Evolutionary conservation across 2,888 invertebrate genomes (phyloP).

Genomic region (Blera fallax): DNA sequence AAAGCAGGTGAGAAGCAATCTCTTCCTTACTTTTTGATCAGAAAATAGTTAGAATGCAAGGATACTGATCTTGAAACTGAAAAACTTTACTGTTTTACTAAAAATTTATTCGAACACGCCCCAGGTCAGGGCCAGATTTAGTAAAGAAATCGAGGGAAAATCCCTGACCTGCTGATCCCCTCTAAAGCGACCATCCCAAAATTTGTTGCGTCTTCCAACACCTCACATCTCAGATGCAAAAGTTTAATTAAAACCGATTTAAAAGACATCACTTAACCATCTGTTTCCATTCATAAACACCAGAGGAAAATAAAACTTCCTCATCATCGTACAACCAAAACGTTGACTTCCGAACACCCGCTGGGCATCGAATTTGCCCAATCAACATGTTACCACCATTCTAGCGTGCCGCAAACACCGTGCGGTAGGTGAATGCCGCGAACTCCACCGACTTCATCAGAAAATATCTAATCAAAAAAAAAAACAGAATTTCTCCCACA

Average conservation of each 20-base stretch:
- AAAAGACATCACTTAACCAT: not conserved
- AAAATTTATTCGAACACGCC: too few species aligned
- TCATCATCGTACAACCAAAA: conserved; percentile 1
- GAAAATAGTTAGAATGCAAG: too few species aligned
- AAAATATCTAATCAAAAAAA: conserved; percentile 16
- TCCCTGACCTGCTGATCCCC: too few species aligned
- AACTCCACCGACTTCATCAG: conserved; percentile 13
- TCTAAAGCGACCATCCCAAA: too few species aligned
- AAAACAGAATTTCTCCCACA: conserved; percentile 38
- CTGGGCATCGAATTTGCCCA: conserved; percentile 40
- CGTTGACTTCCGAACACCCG: conserved; percentile 57
- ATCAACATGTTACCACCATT: conserved; percentile 41
- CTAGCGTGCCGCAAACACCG: not conserved
- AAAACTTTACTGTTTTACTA: too few species aligned
- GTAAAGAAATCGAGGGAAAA: too few species aligned
- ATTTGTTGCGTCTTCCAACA: not conserved
- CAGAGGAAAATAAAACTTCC: conserved; percentile 5
- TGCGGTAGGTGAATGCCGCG: conserved; percentile 46
- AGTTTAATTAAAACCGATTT: not conserved
- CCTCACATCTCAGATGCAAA: not conserved
- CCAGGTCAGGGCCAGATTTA: too few species aligned
- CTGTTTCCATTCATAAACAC: conserved; percentile 33
- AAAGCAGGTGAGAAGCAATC: too few species aligned
- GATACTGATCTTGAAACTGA: too few species aligned
- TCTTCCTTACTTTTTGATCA: too few species aligned